These are phyloP conservation scores for Oncorhynchus keta DNA, from an alignment of 2,113 vertebrate genomes.

Conservation along the genomic window DNA sequence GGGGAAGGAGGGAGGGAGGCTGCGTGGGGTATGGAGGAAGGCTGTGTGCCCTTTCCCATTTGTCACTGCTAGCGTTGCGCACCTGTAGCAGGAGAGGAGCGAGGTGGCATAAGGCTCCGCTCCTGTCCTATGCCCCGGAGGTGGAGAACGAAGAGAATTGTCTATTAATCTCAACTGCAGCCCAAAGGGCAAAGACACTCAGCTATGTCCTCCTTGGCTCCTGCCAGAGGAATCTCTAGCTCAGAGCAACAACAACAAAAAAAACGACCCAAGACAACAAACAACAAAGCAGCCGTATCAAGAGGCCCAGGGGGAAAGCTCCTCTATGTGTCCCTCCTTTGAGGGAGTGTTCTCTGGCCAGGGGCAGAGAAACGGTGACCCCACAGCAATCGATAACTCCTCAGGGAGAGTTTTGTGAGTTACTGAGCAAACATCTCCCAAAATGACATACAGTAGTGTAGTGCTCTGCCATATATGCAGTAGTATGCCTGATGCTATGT, in stretches of 20 bases:
- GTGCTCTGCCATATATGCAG: background rate
- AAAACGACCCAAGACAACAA: slow-evolving; percentile 20
- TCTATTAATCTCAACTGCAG: slow-evolving; percentile 56
- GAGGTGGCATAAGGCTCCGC: slow-evolving; percentile 19
- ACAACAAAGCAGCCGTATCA: slow-evolving; percentile 39
- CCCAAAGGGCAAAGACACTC: slow-evolving; percentile 29
- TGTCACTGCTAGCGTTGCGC: slow-evolving; percentile 58
- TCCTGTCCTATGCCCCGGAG: slow-evolving; percentile 38
- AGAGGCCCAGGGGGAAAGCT: slow-evolving; percentile 21
- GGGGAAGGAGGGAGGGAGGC: slow-evolving; percentile 46
- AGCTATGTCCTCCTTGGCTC: slow-evolving; percentile 5
- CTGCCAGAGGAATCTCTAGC: slow-evolving; percentile 17
- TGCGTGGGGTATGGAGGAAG: slow-evolving; percentile 56
- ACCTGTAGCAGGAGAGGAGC: slow-evolving; percentile 39
- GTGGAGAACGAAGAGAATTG: slow-evolving; percentile 28
- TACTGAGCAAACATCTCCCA: slow-evolving; percentile 30
- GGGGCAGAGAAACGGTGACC: slow-evolving; percentile 21
- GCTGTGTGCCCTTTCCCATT: slow-evolving; percentile 72
- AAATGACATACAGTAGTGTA: slow-evolving; percentile 6
- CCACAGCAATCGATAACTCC: slow-evolving; percentile 41
- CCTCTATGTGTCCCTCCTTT: slow-evolving; percentile 31
- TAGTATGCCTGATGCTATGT: background rate
- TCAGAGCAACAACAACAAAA: slow-evolving; percentile 15
- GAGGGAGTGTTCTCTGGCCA: slow-evolving; percentile 18
- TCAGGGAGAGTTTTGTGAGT: slow-evolving; percentile 19